Percentiles rank a stretch among this genome's conserved stretches.
Evolutionary conservation across 2,113 vertebrate species (phyloP).

Genomic region (Lontra canadensis): DNA sequence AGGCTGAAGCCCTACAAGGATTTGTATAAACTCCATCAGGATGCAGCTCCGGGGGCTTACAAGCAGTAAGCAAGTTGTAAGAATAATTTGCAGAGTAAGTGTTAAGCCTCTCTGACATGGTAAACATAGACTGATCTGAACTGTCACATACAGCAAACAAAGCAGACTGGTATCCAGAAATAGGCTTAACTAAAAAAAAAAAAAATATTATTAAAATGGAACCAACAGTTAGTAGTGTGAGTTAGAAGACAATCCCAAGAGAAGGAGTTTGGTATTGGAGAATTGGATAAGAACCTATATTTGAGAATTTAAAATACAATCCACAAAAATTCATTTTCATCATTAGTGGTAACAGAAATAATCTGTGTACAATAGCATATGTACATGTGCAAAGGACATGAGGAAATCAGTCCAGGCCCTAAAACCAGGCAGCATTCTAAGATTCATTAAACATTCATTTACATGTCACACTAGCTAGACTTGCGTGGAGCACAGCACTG

Average conservation of each 20-base stretch:
- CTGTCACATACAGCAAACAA: not conserved
- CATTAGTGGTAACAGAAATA: not conserved
- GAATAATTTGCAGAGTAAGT: not conserved
- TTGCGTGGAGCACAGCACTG: not conserved
- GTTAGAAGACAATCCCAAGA: not conserved
- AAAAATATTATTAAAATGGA: not conserved
- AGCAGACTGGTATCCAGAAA: not conserved
- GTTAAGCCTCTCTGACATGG: not conserved
- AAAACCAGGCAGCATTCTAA: not conserved
- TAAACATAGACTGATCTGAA: not conserved
- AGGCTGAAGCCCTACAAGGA: not conserved
- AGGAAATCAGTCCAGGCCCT: not conserved
- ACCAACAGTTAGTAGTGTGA: not conserved
- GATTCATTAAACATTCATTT: not conserved
- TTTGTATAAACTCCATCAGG: not conserved
- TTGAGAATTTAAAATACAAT: not conserved
- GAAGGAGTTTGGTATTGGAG: not conserved
- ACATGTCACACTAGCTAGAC: not conserved
- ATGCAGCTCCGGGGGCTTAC: not conserved
- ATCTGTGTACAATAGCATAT: not conserved
- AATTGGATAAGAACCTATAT: not conserved
- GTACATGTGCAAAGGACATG: not conserved
- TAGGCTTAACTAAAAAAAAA: not conserved
- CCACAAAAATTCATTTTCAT: not conserved
- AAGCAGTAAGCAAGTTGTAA: not conserved